These are phyloP conservation scores for Eurystomus glaucurus DNA, from an alignment of 2,797 vertebrate genomes.

Conservation along the genomic window DNA sequence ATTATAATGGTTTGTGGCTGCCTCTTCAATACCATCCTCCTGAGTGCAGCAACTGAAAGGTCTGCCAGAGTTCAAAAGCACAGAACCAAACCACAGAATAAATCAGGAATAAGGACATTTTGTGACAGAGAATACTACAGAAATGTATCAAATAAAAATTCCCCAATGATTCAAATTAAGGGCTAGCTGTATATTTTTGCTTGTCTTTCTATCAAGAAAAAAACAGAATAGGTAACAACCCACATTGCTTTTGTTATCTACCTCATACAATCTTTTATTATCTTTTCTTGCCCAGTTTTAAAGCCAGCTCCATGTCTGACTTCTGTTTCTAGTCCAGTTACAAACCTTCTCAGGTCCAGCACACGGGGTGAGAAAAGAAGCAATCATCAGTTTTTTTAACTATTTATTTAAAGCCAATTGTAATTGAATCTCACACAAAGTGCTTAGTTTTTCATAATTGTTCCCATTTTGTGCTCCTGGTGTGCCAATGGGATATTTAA, in stretches of 20 bases:
- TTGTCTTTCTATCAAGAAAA: neutral
- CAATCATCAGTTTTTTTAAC: neutral
- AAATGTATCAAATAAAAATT: neutral
- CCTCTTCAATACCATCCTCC: neutral
- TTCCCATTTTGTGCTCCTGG: neutral
- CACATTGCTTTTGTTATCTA: neutral
- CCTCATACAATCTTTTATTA: neutral
- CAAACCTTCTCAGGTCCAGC: neutral
- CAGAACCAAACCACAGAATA: neutral
- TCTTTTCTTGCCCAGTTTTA: neutral
- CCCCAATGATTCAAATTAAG: neutral
- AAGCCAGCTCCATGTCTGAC: neutral
- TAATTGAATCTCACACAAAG: neutral
- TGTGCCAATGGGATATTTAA: neutral
- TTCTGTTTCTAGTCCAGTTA: neutral
- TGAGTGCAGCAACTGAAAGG: neutral
- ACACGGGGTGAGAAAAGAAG: neutral
- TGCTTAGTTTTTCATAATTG: accelerated
- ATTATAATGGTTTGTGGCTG: neutral
- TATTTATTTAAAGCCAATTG: neutral
- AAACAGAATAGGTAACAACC: neutral
- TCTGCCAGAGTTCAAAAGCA: neutral
- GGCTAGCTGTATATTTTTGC: neutral
- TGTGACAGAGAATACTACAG: neutral
- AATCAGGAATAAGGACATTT: neutral